A percentile compares a stretch with the other conserved stretches of the same genome.
These are phyloP conservation scores for Rhinopomastus cyanomelas DNA, from an alignment of 2,113 vertebrate species.

Conservation along the genomic window DNA sequence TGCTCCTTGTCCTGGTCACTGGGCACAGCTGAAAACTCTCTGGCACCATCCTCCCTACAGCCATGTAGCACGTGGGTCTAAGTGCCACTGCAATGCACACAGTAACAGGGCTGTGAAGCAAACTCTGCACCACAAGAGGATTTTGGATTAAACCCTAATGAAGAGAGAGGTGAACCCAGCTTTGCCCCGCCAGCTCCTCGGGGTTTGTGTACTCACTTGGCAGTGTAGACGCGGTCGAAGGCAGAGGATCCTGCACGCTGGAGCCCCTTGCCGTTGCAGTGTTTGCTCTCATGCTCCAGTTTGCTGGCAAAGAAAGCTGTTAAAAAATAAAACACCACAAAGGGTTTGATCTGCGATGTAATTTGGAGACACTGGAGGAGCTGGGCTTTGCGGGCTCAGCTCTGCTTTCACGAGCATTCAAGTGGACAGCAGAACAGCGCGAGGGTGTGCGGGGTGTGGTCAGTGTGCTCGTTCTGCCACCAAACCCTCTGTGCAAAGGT, in stretches of 20 bases:
- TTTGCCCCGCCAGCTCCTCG: rapidly evolving
- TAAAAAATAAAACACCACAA: background rate
- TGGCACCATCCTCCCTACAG: no score
- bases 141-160: background rate
- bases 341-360: background rate
- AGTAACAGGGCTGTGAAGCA: background rate
- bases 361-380: background rate
- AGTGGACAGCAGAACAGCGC: background rate
- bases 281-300: slow-evolving; percentile 86
- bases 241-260: slow-evolving; percentile 68
- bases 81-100: background rate
- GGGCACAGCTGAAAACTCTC: no score
- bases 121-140: background rate
- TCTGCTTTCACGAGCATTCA: background rate
- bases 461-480: rapidly evolving
- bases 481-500: background rate
- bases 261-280: slow-evolving; percentile 62
- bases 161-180: background rate
- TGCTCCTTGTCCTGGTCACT: no score
- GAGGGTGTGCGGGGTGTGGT: background rate
- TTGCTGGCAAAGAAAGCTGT: slow-evolving; percentile 90
- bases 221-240: slow-evolving; percentile 87
- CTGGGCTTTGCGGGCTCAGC: background rate
- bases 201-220: slow-evolving; percentile 85
- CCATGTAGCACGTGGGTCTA: background rate